Evolutionary conservation across 2,113 vertebrate species (phyloP).

Genomic region (Xenus cinereus): DNA sequence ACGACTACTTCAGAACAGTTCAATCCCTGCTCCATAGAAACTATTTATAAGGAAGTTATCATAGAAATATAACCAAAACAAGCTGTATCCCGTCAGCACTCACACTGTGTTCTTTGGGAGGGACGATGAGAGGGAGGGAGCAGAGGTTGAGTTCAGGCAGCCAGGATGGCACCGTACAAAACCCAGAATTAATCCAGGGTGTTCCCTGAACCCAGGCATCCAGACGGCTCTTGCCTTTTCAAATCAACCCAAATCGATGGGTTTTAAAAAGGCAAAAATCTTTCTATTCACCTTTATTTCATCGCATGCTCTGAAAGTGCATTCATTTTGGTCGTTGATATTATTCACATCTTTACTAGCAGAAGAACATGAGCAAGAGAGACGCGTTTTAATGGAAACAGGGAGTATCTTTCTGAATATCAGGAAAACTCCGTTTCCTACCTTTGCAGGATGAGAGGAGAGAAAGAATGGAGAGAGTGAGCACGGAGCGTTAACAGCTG

Average conservation of each 20-base stretch:
- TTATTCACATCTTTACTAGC: background rate
- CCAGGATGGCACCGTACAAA: background rate
- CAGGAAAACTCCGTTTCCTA: background rate
- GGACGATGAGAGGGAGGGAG: no score
- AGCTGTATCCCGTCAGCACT: background rate
- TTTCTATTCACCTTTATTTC: background rate
- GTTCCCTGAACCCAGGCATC: background rate
- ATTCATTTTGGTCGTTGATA: background rate
- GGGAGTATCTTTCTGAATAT: background rate
- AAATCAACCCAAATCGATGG: background rate
- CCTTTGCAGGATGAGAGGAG: background rate
- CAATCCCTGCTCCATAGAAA: background rate
- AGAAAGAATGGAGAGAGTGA: background rate
- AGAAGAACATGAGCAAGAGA: background rate
- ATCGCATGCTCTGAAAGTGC: fast-evolving
- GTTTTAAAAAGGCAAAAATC: background rate
- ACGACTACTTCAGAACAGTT: background rate
- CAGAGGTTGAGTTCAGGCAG: background rate
- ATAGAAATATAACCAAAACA: background rate
- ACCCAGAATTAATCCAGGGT: background rate
- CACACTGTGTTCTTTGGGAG: fast-evolving
- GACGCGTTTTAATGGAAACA: background rate
- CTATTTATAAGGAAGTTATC: fast-evolving
- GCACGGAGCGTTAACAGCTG: background rate
- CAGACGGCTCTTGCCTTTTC: background rate